Conservation (phyloP, 2,113 vertebrate species). For the Strix aluco region DNA sequence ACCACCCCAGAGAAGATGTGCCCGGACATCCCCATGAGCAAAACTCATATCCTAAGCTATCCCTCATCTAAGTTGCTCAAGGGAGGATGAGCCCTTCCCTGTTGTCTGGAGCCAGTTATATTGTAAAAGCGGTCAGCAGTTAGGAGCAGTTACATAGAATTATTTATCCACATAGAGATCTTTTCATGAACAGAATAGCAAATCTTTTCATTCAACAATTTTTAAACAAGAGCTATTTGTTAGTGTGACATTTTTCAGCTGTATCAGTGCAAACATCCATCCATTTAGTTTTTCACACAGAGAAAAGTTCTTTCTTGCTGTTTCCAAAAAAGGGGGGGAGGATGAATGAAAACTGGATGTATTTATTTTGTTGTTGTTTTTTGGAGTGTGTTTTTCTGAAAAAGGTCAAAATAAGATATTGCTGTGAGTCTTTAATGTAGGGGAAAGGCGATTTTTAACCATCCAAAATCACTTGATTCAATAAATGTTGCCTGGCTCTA, state of each 20-base stretch:
- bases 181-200: constrained; percentile 48
- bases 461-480: not conserved
- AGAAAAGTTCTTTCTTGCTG: constrained; percentile 24
- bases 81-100: constrained; percentile 45
- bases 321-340: not conserved
- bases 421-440: not conserved
- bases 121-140: constrained; percentile 42
- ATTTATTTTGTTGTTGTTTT: not conserved
- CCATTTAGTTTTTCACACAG: constrained; percentile 6
- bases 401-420: not conserved
- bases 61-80: constrained; percentile 31
- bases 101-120: not conserved
- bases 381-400: not conserved
- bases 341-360: not conserved
- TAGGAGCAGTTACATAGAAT: constrained; percentile 21
- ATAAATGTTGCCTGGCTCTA: not conserved
- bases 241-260: constrained; percentile 47
- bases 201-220: constrained; percentile 57
- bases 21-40: not conserved
- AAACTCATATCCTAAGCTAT: constrained; percentile 5
- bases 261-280: constrained; percentile 45
- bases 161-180: constrained; percentile 51
- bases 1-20: constrained; percentile 12
- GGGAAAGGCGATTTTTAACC: not conserved
- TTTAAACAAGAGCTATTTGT: constrained; percentile 57